Conservation (phyloP, 2,888 invertebrate species). For the Synergus umbraculus region DNA sequence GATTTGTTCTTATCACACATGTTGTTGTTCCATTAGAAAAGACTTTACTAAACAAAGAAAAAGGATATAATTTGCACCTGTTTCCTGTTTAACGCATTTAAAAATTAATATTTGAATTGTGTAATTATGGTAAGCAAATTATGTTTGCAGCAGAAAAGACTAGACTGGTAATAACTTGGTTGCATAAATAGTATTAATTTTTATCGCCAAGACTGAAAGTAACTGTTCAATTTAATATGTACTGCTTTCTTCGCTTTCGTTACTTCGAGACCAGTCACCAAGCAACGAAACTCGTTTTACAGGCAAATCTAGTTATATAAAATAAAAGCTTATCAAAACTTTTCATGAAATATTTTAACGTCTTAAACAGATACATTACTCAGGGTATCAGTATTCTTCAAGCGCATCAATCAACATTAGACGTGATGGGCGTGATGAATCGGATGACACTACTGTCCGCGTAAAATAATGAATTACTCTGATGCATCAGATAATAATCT, state of each 20-base stretch:
- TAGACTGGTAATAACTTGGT: neutral
- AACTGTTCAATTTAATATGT: neutral
- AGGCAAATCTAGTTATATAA: neutral
- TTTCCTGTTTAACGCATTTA: neutral
- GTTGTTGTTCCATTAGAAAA: no score
- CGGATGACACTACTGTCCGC: slow-evolving; percentile 25
- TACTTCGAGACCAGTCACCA: neutral
- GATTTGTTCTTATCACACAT: neutral
- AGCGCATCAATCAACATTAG: slow-evolving; percentile 33
- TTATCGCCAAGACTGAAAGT: neutral
- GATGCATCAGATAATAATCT: slow-evolving; percentile 13
- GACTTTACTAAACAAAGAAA: no score
- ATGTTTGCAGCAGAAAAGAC: neutral
- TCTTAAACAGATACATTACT: neutral
- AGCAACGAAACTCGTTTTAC: neutral
- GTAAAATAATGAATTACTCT: slow-evolving; percentile 27
- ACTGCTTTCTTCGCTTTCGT: neutral
- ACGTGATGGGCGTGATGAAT: slow-evolving; percentile 3
- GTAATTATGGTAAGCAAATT: neutral
- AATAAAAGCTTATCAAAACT: neutral
- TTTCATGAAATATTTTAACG: neutral
- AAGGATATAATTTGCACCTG: neutral
- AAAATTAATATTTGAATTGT: neutral
- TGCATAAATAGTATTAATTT: neutral
- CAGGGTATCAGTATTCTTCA: neutral